phyloP scores from a whole-genome alignment of 2,113 vertebrate species.

The rat (Rattus norvegicus) region GRCr8 NC_086019.1:179048001-179048500 shows the following conservation, averaged over 20 bases:
- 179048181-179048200: conserved; percentile 65
- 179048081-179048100: conserved; percentile 11
- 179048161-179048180: conserved; percentile 53
- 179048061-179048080: not conserved
- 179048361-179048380: conserved; percentile 35
- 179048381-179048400: conserved; percentile 43
- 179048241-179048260: conserved; percentile 24
- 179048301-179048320: conserved; percentile 45
- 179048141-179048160: conserved; percentile 55
- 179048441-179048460: conserved; percentile 17
- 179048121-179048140: conserved; percentile 47
- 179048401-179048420: conserved; percentile 2
- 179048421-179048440: conserved; percentile 54
- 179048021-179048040: not conserved
- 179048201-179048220: conserved; percentile 35
- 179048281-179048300: conserved; percentile 27
- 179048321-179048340: not conserved
- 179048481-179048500: not conserved
- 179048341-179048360: not conserved
- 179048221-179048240: not conserved
- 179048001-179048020: not conserved
- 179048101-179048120: not conserved
- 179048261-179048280: conserved; percentile 33
- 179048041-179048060: not conserved
- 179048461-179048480: conserved; percentile 38